A percentile compares a stretch with the other conserved stretches of the same genome.
phyloP scores from a whole-genome alignment of 1,140 invertebrate genomes.

The Pissodes strobi region DNA sequence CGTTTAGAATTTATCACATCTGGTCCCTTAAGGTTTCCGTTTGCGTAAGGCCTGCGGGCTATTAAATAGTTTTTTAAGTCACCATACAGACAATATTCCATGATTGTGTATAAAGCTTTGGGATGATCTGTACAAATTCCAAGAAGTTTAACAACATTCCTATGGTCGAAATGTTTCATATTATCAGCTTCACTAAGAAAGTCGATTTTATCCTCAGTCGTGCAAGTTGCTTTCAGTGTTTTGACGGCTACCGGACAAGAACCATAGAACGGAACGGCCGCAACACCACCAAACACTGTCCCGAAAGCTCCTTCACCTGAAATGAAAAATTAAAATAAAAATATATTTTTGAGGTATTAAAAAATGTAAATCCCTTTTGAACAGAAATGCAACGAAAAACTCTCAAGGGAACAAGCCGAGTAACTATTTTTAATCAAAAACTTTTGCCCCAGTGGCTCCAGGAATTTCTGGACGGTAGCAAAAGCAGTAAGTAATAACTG shows the following conservation, averaged over 20 bases:
- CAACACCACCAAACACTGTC: slow-evolving; percentile 85
- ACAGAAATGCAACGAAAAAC: too few species aligned
- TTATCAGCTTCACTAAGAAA: slow-evolving; percentile 91
- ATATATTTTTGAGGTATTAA: too few species aligned
- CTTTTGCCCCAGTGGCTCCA: too few species aligned
- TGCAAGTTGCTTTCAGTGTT: slow-evolving; percentile 81
- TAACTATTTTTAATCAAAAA: too few species aligned
- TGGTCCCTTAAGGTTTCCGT: slow-evolving; percentile 48
- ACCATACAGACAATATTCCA: slow-evolving; percentile 94
- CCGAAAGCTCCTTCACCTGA: slow-evolving; percentile 84
- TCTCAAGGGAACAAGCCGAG: too few species aligned
- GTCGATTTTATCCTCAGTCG: slow-evolving; percentile 86
- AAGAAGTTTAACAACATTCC: slow-evolving; percentile 85
- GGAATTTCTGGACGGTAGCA: too few species aligned
- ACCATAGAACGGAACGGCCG: slow-evolving; percentile 66
- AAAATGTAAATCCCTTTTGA: too few species aligned
- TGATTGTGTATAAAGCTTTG: slow-evolving; percentile 87
- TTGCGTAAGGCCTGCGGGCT: slow-evolving; percentile 80
- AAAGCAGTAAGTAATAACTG: too few species aligned
- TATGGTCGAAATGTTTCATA: slow-evolving; percentile 90
- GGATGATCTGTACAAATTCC: slow-evolving; percentile 86
- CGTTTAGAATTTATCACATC: slow-evolving; percentile 78
- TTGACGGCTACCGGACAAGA: slow-evolving; percentile 91
- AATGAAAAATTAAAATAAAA: too few species aligned
- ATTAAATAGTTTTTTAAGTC: slow-evolving; percentile 88